Base-by-base conservation (phyloP, 2,888 invertebrate genomes). In the Scaptomyza caliginosa region DNA sequence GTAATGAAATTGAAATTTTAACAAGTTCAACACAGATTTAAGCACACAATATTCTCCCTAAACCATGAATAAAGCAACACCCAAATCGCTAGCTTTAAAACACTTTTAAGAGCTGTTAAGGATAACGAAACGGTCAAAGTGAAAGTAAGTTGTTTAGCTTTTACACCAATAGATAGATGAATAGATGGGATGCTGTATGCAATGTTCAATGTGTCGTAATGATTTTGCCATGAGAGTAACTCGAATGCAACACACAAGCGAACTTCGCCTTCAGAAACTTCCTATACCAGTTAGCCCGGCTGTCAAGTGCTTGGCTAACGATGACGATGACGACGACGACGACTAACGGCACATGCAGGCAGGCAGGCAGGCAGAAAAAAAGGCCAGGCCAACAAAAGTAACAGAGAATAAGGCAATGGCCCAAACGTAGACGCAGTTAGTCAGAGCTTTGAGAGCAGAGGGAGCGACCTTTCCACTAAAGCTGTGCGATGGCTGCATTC, bases 311-410 rank as follows among this genome's bases (percentile, higher is more conserved):
- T 48, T 72, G 39, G 67, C 70, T 72, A 78, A 69, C 56, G 57
- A 55, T 76, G 64, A 71, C 3, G 28, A 28, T 10, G 26, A 26
- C 26, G 10, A 26, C 28, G 30, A 30, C 30, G 30, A 73, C 73
- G 79, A 58, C 73, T 74, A 74, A 74, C 73, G 79, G 73, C 71
- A 79, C 64, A 75, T 75, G 71, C 49, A 16, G 30, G 45, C 59
- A 38, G 42, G 23, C 49, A 51, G 16, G 23, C 23, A 23, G 23
- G 3, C 0, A 23, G n/a, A 32, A 50, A 50, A 49, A 54, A 26
- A 48, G 24, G 16, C 16, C 16, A n/a, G 21, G 32, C 42, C 2
- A 23, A 21, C 5, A 55, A 26, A 34, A 21, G 5, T 30, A 45
- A 45, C 17, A 40, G 43, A 28, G 43, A 16, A 46, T 48, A 49